A percentile compares a stretch with the other conserved stretches of the same genome.
Evolutionary conservation across 2,113 vertebrate genomes (phyloP).

Genomic region (Camelus dromedarius): DNA sequence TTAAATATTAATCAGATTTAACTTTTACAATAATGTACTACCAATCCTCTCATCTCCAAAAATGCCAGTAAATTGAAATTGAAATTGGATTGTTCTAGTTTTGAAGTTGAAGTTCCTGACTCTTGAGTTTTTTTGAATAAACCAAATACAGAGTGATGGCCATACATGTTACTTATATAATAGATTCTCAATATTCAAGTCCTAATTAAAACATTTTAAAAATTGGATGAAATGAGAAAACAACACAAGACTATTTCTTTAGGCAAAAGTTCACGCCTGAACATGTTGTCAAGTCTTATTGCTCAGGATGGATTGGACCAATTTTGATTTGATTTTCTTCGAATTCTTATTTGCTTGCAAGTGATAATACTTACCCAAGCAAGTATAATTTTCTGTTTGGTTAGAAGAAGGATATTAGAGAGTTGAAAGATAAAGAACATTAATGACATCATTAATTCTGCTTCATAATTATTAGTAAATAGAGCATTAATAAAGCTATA

Average conservation of each 20-base stretch:
- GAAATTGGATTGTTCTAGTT: conserved; percentile 82
- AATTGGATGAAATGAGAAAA: not conserved
- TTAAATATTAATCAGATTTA: conserved; percentile 87
- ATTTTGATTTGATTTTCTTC: conserved; percentile 20
- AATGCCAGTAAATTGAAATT: conserved; percentile 81
- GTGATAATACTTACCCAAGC: conserved; percentile 69
- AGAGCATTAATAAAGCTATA: not conserved
- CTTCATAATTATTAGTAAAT: not conserved
- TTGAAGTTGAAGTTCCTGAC: conserved; percentile 77
- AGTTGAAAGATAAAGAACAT: conserved; percentile 6
- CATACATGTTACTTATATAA: conserved; percentile 17
- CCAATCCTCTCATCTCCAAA: conserved; percentile 79
- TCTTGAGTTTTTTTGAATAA: conserved; percentile 66
- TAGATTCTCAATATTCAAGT: conserved; percentile 1
- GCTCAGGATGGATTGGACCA: not conserved
- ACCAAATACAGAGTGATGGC: not conserved
- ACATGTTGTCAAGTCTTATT: not conserved
- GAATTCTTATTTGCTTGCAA: conserved; percentile 71
- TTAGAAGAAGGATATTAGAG: not conserved
- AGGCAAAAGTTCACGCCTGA: not conserved
- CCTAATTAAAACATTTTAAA: conserved; percentile 31
- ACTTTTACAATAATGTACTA: conserved; percentile 83
- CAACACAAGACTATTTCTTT: not conserved
- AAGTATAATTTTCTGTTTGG: conserved; percentile 63
- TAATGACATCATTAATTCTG: not conserved